A percentile compares a stretch with the other conserved stretches of the same genome.
These are phyloP conservation scores for Diglossa brunneiventris DNA, from an alignment of 2,113 vertebrate genomes.

Conservation along the genomic window DNA sequence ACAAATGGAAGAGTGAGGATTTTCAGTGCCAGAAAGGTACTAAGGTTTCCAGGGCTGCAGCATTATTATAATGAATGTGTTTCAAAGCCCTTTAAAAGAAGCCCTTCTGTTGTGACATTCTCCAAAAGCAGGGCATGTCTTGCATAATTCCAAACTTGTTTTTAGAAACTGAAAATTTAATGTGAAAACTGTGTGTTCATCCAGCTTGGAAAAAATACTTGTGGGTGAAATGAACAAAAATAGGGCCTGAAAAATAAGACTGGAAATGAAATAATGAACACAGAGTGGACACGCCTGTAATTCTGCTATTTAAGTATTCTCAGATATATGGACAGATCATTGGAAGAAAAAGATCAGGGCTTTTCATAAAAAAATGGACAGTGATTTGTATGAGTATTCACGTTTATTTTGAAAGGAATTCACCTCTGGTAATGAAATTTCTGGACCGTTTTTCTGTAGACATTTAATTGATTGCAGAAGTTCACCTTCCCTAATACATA, in stretches of 20 bases:
- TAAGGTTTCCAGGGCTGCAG: not conserved
- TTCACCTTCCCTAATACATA: not conserved
- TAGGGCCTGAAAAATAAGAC: not conserved
- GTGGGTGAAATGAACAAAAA: not conserved
- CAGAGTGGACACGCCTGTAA: not conserved
- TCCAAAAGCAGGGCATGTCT: not conserved
- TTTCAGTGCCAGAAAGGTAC: not conserved
- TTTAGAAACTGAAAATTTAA: conserved; percentile 2
- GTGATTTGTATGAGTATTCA: not conserved
- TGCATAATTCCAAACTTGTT: not conserved
- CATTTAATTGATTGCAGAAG: not conserved
- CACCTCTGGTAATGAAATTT: not conserved
- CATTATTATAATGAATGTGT: not conserved
- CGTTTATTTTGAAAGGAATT: conserved; percentile 6
- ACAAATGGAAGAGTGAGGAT: not conserved
- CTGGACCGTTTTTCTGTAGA: not conserved
- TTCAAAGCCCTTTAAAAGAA: not conserved
- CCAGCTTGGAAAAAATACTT: not conserved
- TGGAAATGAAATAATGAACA: not conserved
- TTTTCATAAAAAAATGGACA: not conserved
- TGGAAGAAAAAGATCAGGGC: not conserved
- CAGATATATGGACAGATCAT: not conserved
- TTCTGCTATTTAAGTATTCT: not conserved
- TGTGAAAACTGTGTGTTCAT: not conserved
- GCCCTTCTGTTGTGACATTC: not conserved